Evolutionary conservation across 2,797 vertebrate genomes (phyloP).

Genomic region (Sebastes nivosus): DNA sequence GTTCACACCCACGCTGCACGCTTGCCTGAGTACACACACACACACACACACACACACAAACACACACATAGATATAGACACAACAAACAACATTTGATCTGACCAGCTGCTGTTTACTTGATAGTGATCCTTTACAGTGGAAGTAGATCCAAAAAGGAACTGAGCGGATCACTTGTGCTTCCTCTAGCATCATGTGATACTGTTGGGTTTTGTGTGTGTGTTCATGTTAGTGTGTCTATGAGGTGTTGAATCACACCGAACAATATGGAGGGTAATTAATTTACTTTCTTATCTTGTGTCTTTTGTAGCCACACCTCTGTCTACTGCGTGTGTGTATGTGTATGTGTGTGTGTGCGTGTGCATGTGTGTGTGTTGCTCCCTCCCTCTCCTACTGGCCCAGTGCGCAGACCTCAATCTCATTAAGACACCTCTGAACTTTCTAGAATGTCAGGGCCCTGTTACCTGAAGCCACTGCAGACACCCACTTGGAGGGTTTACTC

Average conservation of each 20-base stretch:
- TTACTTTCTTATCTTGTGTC: constrained; percentile 33
- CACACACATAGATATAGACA: neutral
- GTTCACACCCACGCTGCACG: constrained; percentile 12
- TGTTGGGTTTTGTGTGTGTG: neutral
- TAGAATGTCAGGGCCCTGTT: constrained; percentile 67
- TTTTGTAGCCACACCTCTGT: constrained; percentile 9
- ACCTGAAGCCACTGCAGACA: constrained; percentile 37
- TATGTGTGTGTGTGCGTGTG: neutral
- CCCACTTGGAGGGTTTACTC: constrained; percentile 21
- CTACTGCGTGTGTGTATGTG: neutral
- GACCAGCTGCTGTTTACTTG: constrained; percentile 50
- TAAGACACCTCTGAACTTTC: constrained; percentile 71
- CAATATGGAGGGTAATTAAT: constrained; percentile 28
- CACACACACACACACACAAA: too few species aligned
- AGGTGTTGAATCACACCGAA: constrained; percentile 49
- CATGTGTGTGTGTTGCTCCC: neutral
- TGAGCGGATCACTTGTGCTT: constrained; percentile 54
- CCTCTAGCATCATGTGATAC: constrained; percentile 52
- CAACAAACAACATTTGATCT: constrained; percentile 32
- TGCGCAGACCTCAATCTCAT: constrained; percentile 65
- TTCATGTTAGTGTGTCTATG: neutral
- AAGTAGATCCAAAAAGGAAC: constrained; percentile 57
- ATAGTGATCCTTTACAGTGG: constrained; percentile 55
- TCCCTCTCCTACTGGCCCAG: constrained; percentile 7
- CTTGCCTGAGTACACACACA: neutral